A percentile compares a stretch with the other conserved stretches of the same genome.
Evolutionary conservation across 2,797 vertebrate genomes (phyloP).

Genomic region (Otolemur crassicaudatus): DNA sequence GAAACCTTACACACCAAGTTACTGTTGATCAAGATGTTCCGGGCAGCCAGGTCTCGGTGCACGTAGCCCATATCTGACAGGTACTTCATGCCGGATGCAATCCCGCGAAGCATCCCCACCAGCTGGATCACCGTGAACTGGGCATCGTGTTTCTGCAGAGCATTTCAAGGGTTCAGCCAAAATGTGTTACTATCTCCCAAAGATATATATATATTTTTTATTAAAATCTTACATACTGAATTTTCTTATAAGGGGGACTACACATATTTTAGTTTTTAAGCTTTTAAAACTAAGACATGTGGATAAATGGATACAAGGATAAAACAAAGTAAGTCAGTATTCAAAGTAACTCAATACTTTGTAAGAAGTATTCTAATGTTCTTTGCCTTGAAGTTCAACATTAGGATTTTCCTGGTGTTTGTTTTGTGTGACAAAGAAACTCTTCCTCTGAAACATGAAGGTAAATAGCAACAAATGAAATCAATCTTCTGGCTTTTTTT

Average conservation of each 20-base stretch:
- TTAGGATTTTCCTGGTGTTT: neutral
- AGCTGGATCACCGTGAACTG: slow-evolving; percentile 98
- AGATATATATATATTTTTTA: neutral
- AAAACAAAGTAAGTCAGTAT: neutral
- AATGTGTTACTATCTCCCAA: neutral
- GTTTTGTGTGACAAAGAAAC: neutral
- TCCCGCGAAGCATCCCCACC: slow-evolving; percentile 94
- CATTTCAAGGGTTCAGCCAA: slow-evolving; percentile 74
- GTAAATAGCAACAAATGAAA: neutral
- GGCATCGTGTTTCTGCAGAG: slow-evolving; percentile 95
- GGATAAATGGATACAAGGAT: neutral
- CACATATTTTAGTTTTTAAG: neutral
- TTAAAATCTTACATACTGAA: neutral
- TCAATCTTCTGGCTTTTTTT: neutral
- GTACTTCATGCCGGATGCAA: slow-evolving; percentile 94
- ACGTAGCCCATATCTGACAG: slow-evolving; percentile 94
- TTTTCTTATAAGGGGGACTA: neutral
- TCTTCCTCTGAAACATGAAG: neutral
- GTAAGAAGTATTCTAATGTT: neutral
- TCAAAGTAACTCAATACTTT: neutral
- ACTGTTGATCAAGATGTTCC: slow-evolving; percentile 91
- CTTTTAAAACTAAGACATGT: neutral
- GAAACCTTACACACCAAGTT: slow-evolving; percentile 92
- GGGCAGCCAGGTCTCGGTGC: slow-evolving; percentile 91
- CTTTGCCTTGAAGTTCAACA: neutral